Conservation (phyloP, 1,140 invertebrate species). For the Gryllus bimaculatus region DNA sequence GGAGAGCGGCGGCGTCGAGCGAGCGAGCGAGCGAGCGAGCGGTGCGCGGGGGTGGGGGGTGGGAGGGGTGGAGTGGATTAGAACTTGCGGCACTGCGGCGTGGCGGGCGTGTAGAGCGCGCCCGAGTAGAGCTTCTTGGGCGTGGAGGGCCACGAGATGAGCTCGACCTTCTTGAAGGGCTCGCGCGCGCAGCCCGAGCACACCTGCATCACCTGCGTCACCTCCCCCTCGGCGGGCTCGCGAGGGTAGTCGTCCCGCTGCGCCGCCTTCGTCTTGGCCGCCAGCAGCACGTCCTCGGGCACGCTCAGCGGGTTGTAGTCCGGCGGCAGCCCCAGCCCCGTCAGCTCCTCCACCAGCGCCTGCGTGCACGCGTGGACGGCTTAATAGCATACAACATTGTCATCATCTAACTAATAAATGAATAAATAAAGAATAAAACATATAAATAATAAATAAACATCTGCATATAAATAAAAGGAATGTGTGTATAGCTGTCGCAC, state of each 20-base stretch:
- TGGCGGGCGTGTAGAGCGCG: slow-evolving; percentile 53
- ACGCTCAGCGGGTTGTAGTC: slow-evolving; percentile 9
- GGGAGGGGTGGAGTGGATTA: slow-evolving; percentile 32
- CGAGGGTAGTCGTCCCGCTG: slow-evolving; percentile 15
- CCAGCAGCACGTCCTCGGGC: neutral
- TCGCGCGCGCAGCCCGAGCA: slow-evolving; percentile 62
- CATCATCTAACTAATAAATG: neutral
- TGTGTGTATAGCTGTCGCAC: no score
- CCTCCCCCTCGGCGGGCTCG: slow-evolving; percentile 71
- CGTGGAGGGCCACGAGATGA: slow-evolving; percentile 62
- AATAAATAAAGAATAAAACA: neutral
- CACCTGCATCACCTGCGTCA: slow-evolving; percentile 62
- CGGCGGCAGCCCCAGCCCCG: neutral
- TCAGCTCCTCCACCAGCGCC: neutral
- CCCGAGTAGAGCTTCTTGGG: slow-evolving; percentile 64
- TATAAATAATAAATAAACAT: neutral
- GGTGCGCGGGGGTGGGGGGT: no score
- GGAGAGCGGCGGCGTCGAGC: no score
- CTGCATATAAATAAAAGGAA: neutral
- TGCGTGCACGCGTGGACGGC: neutral
- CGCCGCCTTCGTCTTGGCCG: neutral
- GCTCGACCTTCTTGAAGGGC: slow-evolving; percentile 63
- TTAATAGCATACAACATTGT: no score
- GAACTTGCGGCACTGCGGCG: slow-evolving; percentile 58
- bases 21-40: no score